Evolutionary conservation across 2,113 vertebrate genomes (phyloP).

Genomic region (Alaudala cheleensis): DNA sequence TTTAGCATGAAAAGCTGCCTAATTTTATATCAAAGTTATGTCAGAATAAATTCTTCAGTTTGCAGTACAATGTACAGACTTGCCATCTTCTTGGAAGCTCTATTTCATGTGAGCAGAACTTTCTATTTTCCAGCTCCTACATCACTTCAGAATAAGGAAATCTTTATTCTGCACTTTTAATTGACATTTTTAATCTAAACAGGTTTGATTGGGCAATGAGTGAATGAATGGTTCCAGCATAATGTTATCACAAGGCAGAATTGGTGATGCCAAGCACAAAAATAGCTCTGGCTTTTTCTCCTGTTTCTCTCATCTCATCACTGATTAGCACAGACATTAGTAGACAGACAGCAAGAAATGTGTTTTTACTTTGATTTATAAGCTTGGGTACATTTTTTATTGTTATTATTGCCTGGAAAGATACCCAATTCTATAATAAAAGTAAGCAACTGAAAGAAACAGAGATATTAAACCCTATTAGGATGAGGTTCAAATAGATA

Average conservation of each 20-base stretch:
- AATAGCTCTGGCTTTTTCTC: constrained; percentile 23
- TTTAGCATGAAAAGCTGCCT: not conserved
- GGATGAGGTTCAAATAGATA: not conserved
- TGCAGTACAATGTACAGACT: not conserved
- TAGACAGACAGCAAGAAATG: not conserved
- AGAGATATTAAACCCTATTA: not conserved
- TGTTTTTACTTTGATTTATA: not conserved
- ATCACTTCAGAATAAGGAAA: not conserved
- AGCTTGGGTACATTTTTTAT: not conserved
- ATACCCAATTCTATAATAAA: not conserved
- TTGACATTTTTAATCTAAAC: constrained; percentile 27
- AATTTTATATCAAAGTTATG: not conserved
- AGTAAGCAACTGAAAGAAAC: not conserved
- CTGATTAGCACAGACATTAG: not conserved
- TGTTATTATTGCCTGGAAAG: not conserved
- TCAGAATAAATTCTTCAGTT: not conserved
- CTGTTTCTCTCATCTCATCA: not conserved
- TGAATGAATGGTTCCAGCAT: constrained; percentile 9
- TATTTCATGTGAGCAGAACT: not conserved
- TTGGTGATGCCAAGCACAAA: constrained; percentile 33
- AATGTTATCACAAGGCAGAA: constrained; percentile 31
- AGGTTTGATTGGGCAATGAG: constrained; percentile 11
- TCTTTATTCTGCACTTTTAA: constrained; percentile 11
- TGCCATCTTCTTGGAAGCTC: not conserved
- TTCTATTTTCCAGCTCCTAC: not conserved